Evolutionary conservation across 2,113 vertebrate species (phyloP).

Genomic region (Natator depressus): DNA sequence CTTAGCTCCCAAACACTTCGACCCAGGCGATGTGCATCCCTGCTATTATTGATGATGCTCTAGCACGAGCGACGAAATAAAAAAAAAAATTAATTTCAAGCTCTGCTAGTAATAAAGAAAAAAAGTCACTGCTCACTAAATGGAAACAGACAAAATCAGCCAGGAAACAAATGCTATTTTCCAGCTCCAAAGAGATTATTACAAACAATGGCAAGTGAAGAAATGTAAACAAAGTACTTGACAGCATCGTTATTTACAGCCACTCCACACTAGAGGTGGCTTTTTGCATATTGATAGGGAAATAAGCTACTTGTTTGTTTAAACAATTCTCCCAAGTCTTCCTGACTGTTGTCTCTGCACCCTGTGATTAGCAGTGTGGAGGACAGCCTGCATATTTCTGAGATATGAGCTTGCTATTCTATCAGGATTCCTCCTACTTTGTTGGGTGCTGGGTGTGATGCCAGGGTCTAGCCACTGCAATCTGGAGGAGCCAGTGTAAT

Average conservation of each 20-base stretch:
- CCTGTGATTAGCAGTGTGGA: accelerated
- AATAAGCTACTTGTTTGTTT: background rate
- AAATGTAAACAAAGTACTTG: background rate
- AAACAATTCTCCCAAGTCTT: background rate
- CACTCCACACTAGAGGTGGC: background rate
- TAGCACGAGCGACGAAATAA: slow-evolving; percentile 21
- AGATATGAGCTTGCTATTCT: accelerated
- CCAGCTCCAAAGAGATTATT: background rate
- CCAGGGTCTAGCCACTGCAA: background rate
- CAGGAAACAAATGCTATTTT: background rate
- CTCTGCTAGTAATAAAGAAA: slow-evolving; percentile 44
- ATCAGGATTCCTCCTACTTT: accelerated
- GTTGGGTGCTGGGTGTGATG: background rate
- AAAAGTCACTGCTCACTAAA: slow-evolving; percentile 65
- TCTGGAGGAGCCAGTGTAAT: accelerated
- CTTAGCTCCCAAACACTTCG: background rate
- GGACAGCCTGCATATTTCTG: accelerated
- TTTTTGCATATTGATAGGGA: slow-evolving; percentile 11
- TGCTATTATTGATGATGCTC: background rate
- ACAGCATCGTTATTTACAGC: background rate
- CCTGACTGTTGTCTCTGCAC: background rate
- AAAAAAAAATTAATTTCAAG: slow-evolving; percentile 66
- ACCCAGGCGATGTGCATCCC: background rate
- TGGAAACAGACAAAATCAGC: slow-evolving; percentile 28
- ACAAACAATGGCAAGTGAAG: background rate